phyloP scores from a whole-genome alignment of 92 coral and sea anemone species.

The Ricordea florida region DNA sequence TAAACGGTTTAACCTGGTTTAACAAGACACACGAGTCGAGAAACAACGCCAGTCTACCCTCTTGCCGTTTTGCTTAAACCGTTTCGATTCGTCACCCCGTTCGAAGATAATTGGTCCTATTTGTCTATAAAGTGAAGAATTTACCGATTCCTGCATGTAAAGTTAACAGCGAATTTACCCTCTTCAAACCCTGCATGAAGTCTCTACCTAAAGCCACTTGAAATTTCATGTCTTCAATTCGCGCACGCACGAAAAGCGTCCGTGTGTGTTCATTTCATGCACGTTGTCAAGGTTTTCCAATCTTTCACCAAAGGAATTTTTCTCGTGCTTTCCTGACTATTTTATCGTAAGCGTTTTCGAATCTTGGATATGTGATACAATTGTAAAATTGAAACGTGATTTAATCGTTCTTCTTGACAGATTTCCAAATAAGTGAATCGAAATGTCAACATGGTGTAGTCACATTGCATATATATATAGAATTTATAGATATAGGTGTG shows the following conservation, averaged over 20 bases:
- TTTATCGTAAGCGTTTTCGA: neutral
- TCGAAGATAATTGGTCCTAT: too few relatives aligned
- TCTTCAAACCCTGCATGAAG: conserved; percentile 4
- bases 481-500: too few relatives aligned
- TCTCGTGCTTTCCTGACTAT: conserved; percentile 5
- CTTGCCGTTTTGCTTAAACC: too few relatives aligned
- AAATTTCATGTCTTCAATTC: conserved; percentile 2
- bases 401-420: conserved; percentile 2
- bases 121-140: too few relatives aligned
- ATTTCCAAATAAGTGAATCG: conserved; percentile 12
- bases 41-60: too few relatives aligned
- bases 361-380: neutral
- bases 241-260: too few relatives aligned
- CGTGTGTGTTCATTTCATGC: conserved; percentile 7
- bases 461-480: too few relatives aligned
- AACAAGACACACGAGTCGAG: too few relatives aligned
- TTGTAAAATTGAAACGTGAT: neutral
- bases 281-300: conserved; percentile 28
- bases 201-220: neutral
- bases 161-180: too few relatives aligned
- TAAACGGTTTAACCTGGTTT: too few relatives aligned
- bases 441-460: neutral
- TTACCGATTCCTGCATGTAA: too few relatives aligned
- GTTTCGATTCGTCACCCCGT: too few relatives aligned
- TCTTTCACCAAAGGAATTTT: conserved; percentile 9